phyloP scores from a whole-genome alignment of 35 echinoderm and acorn worm species.

The Apostichopus californicus region DNA sequence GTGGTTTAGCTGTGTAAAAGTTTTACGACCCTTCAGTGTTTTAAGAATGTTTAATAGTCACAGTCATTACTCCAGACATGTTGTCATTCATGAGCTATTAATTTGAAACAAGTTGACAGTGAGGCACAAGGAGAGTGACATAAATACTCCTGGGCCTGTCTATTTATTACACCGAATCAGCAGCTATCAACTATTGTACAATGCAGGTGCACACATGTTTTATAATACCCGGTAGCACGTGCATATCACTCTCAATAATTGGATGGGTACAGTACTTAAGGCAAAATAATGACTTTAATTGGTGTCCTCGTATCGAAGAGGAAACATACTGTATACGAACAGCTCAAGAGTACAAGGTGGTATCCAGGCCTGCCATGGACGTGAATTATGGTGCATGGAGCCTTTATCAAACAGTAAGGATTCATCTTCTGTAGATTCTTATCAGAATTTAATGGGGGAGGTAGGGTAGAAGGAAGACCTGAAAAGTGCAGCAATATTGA shows the following conservation, averaged over 20 bases:
- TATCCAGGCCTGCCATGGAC: no score
- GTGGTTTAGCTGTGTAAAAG: background rate
- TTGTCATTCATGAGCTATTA: background rate
- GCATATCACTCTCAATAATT: background rate
- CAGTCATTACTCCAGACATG: conserved; percentile 7
- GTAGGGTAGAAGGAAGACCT: no score
- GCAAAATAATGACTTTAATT: background rate
- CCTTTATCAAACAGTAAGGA: no score
- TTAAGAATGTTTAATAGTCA: background rate
- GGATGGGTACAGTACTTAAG: background rate
- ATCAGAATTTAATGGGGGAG: no score
- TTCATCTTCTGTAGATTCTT: no score
- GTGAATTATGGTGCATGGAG: no score
- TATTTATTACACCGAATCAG: background rate
- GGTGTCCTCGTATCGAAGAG: background rate
- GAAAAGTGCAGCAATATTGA: no score
- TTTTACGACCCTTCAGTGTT: background rate
- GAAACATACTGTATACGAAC: background rate
- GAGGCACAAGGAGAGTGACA: background rate
- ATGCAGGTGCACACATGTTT: background rate
- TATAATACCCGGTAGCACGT: background rate
- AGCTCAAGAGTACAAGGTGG: no score
- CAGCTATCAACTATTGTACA: background rate
- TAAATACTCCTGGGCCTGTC: background rate
- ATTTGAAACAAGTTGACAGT: conserved; percentile 4